Conservation (phyloP, 2,797 vertebrate genomes). For the Silurus lanzhouensis region DNA sequence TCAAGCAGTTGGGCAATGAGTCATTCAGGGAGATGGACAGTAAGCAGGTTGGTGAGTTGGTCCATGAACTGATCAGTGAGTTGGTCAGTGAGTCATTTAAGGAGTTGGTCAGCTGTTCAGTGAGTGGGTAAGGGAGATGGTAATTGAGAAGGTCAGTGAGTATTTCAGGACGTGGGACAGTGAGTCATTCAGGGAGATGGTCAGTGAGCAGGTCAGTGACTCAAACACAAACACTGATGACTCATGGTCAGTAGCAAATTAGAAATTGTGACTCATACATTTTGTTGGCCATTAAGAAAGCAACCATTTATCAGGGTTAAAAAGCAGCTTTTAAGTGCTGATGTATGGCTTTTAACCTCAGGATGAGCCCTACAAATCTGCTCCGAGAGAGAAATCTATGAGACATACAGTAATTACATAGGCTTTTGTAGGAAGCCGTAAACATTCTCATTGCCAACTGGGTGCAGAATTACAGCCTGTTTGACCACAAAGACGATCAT, state of each 20-base stretch:
- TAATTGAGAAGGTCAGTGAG: too few relatives aligned
- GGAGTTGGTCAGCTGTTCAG: too few relatives aligned
- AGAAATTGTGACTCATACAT: slow-evolving; percentile 39
- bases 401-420: slow-evolving; percentile 37
- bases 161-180: too few relatives aligned
- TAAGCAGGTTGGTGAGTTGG: too few relatives aligned
- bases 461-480: slow-evolving; percentile 47
- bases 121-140: too few relatives aligned
- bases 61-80: too few relatives aligned
- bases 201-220: not conserved
- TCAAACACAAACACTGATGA: not conserved
- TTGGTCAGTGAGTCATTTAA: too few relatives aligned
- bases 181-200: not conserved
- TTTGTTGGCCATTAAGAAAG: slow-evolving; percentile 41
- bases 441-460: slow-evolving; percentile 24
- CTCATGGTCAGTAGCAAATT: not conserved
- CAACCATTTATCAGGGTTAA: slow-evolving; percentile 56
- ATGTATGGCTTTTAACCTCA: slow-evolving; percentile 62
- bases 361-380: slow-evolving; percentile 41
- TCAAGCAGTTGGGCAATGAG: too few relatives aligned
- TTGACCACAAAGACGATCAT: slow-evolving; percentile 26
- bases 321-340: slow-evolving; percentile 67
- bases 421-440: slow-evolving; percentile 38
- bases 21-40: too few relatives aligned
- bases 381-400: slow-evolving; percentile 58